Evolutionary conservation across 2,797 vertebrate species (phyloP).

Genomic region (Perodicticus potto): DNA sequence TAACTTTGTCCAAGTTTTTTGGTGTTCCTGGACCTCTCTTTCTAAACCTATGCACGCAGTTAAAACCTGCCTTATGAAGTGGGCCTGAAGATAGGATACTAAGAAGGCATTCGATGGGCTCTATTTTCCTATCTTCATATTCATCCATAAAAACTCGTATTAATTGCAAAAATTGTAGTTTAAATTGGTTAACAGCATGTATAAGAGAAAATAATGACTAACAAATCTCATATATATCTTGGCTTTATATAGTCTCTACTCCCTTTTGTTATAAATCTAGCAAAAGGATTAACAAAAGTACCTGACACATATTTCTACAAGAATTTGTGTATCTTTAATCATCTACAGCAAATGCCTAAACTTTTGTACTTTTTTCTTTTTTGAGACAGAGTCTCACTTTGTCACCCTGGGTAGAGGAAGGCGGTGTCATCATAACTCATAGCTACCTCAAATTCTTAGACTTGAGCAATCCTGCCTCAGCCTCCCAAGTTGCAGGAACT

Average conservation of each 20-base stretch:
- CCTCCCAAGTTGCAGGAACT: too few relatives aligned
- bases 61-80: neutral
- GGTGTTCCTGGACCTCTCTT: neutral
- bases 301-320: neutral
- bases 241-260: neutral
- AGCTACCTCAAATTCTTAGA: too few relatives aligned
- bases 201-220: conserved; percentile 6
- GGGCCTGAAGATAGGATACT: neutral
- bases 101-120: neutral
- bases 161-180: neutral
- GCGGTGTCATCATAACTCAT: too few relatives aligned
- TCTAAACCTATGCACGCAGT: neutral
- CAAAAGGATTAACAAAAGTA: conserved; percentile 5
- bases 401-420: too few relatives aligned
- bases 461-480: too few relatives aligned
- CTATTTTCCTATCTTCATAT: neutral
- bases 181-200: neutral
- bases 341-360: neutral
- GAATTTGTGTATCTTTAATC: neutral
- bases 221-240: neutral
- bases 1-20: neutral
- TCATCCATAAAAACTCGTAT: neutral
- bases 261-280: conserved; percentile 6
- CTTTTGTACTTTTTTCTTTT: neutral
- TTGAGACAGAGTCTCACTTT: too few relatives aligned